These are phyloP conservation scores for Temnothorax curvispinosus DNA, from an alignment of 1,140 invertebrate genomes.

Conservation along the genomic window DNA sequence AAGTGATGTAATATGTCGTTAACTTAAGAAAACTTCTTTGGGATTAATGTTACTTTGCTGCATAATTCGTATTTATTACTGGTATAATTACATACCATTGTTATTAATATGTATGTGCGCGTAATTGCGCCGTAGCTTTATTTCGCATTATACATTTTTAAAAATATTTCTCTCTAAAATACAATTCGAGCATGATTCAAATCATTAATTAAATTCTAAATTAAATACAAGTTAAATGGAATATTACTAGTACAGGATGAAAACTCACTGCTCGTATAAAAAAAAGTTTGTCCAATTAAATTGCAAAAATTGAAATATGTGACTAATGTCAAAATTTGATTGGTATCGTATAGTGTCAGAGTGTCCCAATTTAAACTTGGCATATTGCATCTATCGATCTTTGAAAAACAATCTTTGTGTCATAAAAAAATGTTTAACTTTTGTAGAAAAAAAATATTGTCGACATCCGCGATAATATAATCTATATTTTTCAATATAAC, in stretches of 20 bases:
- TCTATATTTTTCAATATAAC: conserved; percentile 14
- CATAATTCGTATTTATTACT: not conserved
- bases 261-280: not conserved
- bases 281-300: not conserved
- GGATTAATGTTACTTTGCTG: conserved; percentile 5
- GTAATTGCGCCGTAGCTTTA: not conserved
- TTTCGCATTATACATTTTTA: not conserved
- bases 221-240: not conserved
- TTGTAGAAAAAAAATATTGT: not conserved
- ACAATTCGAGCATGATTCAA: not conserved
- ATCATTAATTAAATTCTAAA: not conserved
- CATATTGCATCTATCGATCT: not conserved
- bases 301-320: not conserved
- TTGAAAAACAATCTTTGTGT: not conserved
- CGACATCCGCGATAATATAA: not conserved
- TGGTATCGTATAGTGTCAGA: not conserved
- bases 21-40: not conserved
- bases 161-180: not conserved
- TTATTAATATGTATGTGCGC: not conserved
- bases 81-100: not conserved
- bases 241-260: not conserved
- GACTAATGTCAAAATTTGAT: conserved; percentile 21
- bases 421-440: not conserved
- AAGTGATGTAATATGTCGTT: not conserved
- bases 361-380: not conserved